Percentiles rank a stretch among this genome's conserved stretches.
Conservation (phyloP, 1,140 invertebrate species). For the Philaenus spumarius region DNA sequence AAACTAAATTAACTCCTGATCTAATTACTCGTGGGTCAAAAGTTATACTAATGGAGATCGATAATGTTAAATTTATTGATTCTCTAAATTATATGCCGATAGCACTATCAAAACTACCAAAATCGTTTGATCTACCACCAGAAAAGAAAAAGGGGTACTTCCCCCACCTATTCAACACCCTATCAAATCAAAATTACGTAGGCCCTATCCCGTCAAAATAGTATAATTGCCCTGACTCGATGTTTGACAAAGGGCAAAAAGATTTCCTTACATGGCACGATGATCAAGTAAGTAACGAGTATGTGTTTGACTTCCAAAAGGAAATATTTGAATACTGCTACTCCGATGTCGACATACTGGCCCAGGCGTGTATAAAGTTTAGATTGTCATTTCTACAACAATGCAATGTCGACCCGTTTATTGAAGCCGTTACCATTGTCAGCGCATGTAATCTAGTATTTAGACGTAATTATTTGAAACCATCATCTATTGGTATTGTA, state of each 20-base stretch:
- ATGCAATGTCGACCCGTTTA: slow-evolving; percentile 7
- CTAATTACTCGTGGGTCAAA: slow-evolving; percentile 25
- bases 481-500: background rate
- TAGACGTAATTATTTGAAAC: background rate
- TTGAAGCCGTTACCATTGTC: background rate
- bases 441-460: slow-evolving; percentile 6
- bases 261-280: slow-evolving; percentile 1
- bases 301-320: slow-evolving; percentile 1
- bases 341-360: slow-evolving; percentile 22
- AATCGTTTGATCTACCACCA: slow-evolving; percentile 28
- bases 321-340: slow-evolving; percentile 14
- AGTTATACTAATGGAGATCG: slow-evolving; percentile 16
- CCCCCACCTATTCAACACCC: slow-evolving; percentile 27
- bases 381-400: background rate
- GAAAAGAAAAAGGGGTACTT: slow-evolving; percentile 12
- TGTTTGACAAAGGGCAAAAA: slow-evolving; percentile 25
- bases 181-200: slow-evolving; percentile 27
- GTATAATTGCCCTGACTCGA: background rate
- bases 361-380: slow-evolving; percentile 17
- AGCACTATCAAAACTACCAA: slow-evolving; percentile 24
- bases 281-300: background rate
- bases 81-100: slow-evolving; percentile 33
- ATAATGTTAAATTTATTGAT: slow-evolving; percentile 30
- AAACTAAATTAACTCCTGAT: slow-evolving; percentile 14
- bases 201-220: background rate